Evolutionary conservation across 2,888 invertebrate genomes (phyloP).

Genomic region (Drosophila ustulata): DNA sequence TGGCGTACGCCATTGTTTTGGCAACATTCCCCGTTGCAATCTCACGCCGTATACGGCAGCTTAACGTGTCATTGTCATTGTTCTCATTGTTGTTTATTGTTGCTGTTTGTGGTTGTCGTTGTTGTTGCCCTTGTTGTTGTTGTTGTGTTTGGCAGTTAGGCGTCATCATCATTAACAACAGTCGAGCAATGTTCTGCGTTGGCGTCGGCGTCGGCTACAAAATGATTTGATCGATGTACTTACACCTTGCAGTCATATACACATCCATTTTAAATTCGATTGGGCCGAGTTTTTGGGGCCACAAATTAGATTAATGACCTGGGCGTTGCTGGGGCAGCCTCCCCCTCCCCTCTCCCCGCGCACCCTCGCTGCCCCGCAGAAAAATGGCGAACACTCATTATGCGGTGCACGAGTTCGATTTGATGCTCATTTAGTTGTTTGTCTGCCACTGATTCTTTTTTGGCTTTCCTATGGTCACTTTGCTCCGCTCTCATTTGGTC

Average conservation of each 20-base stretch:
- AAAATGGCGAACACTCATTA: constrained; percentile 64
- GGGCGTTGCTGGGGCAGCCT: constrained; percentile 33
- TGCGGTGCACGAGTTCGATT: constrained; percentile 80
- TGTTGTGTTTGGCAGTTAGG: constrained; percentile 32
- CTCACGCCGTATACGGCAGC: constrained; percentile 54
- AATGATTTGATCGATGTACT: constrained; percentile 71
- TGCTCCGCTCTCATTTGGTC: constrained; percentile 10
- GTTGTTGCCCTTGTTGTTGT: constrained; percentile 29
- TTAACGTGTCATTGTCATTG: constrained; percentile 70
- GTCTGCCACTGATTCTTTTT: constrained; percentile 68
- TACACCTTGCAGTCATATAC: constrained; percentile 58
- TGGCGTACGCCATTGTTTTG: constrained; percentile 51
- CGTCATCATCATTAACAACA: constrained; percentile 75
- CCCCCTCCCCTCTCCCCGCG: neutral
- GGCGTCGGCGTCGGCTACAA: constrained; percentile 9
- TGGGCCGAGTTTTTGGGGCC: constrained; percentile 13
- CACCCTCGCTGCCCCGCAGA: neutral
- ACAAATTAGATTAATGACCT: constrained; percentile 77
- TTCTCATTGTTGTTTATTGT: constrained; percentile 40
- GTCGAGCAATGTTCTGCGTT: constrained; percentile 4
- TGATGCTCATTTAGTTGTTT: constrained; percentile 80
- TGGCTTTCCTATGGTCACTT: constrained; percentile 35
- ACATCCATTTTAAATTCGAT: constrained; percentile 62
- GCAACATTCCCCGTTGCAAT: constrained; percentile 50
- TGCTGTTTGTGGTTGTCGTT: constrained; percentile 27